Evolutionary conservation across 2,113 vertebrate genomes (phyloP), one percentile per base, ranked within the genome.

Genomic region (Brachypteracias leptosomus): DNA sequence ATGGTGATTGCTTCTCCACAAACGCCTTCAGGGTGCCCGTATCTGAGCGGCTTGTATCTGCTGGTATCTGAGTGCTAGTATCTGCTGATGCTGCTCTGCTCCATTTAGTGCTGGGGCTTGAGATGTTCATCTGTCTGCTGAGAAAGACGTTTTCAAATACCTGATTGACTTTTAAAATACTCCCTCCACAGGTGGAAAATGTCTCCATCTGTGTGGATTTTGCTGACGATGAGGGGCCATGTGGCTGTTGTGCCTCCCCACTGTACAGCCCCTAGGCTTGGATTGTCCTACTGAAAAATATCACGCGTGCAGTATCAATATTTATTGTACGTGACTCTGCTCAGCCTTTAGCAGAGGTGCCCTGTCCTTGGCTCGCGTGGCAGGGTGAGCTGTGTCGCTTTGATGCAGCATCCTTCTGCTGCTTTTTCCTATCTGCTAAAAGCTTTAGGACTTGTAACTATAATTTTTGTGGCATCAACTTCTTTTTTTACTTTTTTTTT

Each of bases 341-440:
- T 51, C 79, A 67, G 85, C 91, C 91, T 62, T 35, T 77, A 42
- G 51, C 91, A 76, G 71, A 61, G 67, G 20, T 73, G 75, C 73
- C 79, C 71, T 66, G 91, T 65, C 63, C 89, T 76, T 83, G 67
- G 77, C 85, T 85, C 55, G 15, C 5, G 2, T 3, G 2, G 31
- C 0, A 1, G 52, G 61, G 21, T 78, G 85, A 79, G 67, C 44
- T 0, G 0, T 35, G 44, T 4, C 1, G 0, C 28, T 58, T 24
- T 62, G 59, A 77, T 2, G 14, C 61, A 71, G 33, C n/a, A 58
- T 80, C 72, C 29, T 86, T 68, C 33, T 1, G 0, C 9, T 55
- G 9, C 0, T 38, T 9, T 65, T 79, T 42, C 38, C 66, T 73
- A 3, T 54, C 57, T 72, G 15, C 22, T 77, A 22, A 88, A 89